phyloP scores from a whole-genome alignment of 1,140 invertebrate genomes.

The Eurosta solidaginis region DNA sequence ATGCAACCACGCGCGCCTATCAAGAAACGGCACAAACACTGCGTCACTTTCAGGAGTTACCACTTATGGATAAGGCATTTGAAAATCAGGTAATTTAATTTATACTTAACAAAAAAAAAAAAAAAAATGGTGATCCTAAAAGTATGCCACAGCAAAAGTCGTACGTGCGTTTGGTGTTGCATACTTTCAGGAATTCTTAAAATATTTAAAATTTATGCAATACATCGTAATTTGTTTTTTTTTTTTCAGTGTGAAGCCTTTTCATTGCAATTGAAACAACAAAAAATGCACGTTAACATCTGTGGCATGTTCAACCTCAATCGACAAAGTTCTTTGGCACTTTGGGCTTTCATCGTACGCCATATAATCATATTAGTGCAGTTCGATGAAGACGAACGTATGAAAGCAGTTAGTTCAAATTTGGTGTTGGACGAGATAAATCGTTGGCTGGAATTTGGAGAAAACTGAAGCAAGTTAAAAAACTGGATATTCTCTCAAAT shows the following conservation, averaged over 20 bases:
- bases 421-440: background rate
- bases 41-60: background rate
- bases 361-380: conserved; percentile 12
- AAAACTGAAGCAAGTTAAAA: too few species aligned
- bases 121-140: background rate
- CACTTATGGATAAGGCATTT: background rate
- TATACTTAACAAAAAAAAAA: background rate
- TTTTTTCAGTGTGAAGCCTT: background rate
- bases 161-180: background rate
- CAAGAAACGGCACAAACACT: background rate
- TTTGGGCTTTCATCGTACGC: background rate
- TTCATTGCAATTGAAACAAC: conserved; percentile 5
- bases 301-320: background rate
- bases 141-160: background rate
- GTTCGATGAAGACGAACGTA: background rate
- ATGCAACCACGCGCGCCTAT: background rate
- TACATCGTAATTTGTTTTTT: too few species aligned
- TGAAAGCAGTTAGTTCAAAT: background rate
- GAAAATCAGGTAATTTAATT: background rate
- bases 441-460: background rate
- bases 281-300: background rate
- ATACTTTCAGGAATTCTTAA: background rate
- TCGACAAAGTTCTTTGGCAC: background rate
- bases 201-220: too few species aligned
- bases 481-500: too few species aligned